phyloP scores from a whole-genome alignment of 2,888 invertebrate species.

The Phymatocera aterrima region DNA sequence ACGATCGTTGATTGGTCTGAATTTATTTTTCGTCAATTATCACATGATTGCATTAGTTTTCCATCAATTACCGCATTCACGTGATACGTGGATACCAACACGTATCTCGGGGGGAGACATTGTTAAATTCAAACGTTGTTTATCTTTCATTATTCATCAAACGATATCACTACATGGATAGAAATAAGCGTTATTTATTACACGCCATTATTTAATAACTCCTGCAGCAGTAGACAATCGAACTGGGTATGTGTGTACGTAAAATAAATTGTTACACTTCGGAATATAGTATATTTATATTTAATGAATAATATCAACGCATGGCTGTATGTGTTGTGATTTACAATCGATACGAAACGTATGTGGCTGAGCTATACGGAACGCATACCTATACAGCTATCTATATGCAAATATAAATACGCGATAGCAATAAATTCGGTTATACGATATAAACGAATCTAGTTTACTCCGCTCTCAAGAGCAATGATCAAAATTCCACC shows the following conservation, averaged over 20 bases:
- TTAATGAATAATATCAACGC: slow-evolving; percentile 27
- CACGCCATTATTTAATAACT: slow-evolving; percentile 5
- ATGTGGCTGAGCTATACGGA: not conserved
- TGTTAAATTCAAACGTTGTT: not conserved
- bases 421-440: slow-evolving; percentile 23
- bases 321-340: not conserved
- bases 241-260: not conserved
- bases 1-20: not conserved
- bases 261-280: slow-evolving; percentile 18
- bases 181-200: slow-evolving; percentile 27
- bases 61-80: not conserved
- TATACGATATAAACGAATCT: not conserved
- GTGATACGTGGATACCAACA: not conserved
- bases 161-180: not conserved
- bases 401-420: not conserved
- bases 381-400: not conserved
- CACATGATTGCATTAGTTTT: slow-evolving; percentile 2
- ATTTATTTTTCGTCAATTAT: slow-evolving; percentile 5
- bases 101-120: not conserved
- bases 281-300: not conserved
- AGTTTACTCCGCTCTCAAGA: not conserved
- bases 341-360: slow-evolving; percentile 32
- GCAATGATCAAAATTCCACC: not conserved
- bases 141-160: slow-evolving; percentile 34
- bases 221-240: not conserved